Conservation (phyloP, 2,797 vertebrate genomes). For the Gymnothorax javanicus region DNA sequence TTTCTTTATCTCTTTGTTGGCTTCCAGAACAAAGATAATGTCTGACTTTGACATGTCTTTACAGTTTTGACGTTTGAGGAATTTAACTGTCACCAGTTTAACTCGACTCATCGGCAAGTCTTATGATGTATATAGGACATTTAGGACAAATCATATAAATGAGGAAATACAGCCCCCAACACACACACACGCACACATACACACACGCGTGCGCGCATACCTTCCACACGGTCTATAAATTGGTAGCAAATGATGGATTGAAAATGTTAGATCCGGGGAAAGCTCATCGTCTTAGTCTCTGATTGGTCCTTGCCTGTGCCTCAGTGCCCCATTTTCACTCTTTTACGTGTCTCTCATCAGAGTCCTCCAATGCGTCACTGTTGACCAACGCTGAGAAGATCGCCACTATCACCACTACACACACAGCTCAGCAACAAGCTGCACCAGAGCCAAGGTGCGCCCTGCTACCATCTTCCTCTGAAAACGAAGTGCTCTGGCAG, state of each 20-base stretch:
- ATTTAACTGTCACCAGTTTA: constrained; percentile 4
- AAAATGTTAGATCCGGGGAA: neutral
- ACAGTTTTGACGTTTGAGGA: constrained; percentile 6
- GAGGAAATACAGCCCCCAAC: neutral
- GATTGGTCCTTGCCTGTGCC: neutral
- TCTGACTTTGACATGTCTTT: neutral
- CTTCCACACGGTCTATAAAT: neutral
- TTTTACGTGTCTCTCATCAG: constrained; percentile 61
- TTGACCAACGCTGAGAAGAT: constrained; percentile 99
- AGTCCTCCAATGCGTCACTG: constrained; percentile 94
- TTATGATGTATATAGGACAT: neutral
- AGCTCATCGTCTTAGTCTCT: neutral
- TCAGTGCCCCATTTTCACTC: neutral
- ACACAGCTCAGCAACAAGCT: constrained; percentile 86
- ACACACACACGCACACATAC: constrained; percentile 7
- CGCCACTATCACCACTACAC: constrained; percentile 97
- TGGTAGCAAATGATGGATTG: neutral
- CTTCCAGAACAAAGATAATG: neutral
- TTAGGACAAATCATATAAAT: neutral
- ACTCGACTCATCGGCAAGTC: neutral
- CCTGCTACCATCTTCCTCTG: neutral
- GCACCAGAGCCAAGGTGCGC: constrained; percentile 89
- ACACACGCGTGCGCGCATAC: constrained; percentile 10
- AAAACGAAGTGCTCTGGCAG: neutral
- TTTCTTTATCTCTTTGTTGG: neutral